phyloP scores from a whole-genome alignment of 2,888 invertebrate genomes.

The Eilema caniola region DNA sequence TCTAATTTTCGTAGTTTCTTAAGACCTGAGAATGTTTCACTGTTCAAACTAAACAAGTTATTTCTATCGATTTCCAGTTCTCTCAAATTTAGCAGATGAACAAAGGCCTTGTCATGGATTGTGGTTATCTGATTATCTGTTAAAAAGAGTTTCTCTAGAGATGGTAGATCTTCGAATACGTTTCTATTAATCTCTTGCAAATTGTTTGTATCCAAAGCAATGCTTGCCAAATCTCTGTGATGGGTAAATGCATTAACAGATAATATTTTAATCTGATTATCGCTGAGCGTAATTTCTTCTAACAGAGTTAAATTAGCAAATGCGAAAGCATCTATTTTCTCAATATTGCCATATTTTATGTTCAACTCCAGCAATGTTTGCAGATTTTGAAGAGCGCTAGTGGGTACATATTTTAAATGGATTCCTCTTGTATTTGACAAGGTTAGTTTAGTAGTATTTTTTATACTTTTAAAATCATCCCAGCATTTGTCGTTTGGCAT shows the following conservation, averaged over 20 bases:
- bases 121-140: slow-evolving; percentile 94
- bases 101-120: slow-evolving; percentile 94
- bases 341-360: slow-evolving; percentile 90
- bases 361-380: slow-evolving; percentile 86
- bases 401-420: slow-evolving; percentile 89
- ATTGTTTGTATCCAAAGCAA: slow-evolving; percentile 91
- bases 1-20: slow-evolving; percentile 89
- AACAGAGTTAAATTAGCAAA: slow-evolving; percentile 90
- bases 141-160: slow-evolving; percentile 90
- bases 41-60: slow-evolving; percentile 90
- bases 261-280: slow-evolving; percentile 89
- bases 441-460: slow-evolving; percentile 88
- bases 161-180: slow-evolving; percentile 91
- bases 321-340: slow-evolving; percentile 89
- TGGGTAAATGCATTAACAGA: slow-evolving; percentile 90
- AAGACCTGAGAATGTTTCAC: slow-evolving; percentile 92
- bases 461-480: slow-evolving; percentile 89
- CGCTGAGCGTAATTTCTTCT: slow-evolving; percentile 88
- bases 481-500: slow-evolving; percentile 88
- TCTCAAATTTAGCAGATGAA: slow-evolving; percentile 89
- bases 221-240: slow-evolving; percentile 87
- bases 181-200: slow-evolving; percentile 91
- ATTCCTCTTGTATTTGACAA: slow-evolving; percentile 89
- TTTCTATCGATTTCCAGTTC: slow-evolving; percentile 93
- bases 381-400: slow-evolving; percentile 87